A percentile compares a stretch with the other conserved stretches of the same genome.
These are phyloP conservation scores for Ceramica pisi DNA, from an alignment of 2,888 invertebrate species.

Conservation along the genomic window DNA sequence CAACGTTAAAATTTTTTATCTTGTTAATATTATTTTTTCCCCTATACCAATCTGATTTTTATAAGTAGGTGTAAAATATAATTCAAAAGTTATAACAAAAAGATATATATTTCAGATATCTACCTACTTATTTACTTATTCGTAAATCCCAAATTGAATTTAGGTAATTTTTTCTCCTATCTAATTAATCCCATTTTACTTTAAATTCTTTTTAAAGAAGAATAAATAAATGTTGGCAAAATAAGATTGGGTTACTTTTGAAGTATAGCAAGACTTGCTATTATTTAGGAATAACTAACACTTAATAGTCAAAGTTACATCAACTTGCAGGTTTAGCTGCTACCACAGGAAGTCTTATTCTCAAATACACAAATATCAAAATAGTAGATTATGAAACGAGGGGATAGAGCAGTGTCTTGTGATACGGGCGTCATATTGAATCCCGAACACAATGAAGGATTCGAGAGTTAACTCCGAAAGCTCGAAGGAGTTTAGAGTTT, in stretches of 20 bases:
- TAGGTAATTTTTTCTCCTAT: not conserved
- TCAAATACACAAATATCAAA: not conserved
- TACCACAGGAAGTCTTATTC: slow-evolving; percentile 4
- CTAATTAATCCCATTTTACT: not conserved
- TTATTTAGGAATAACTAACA: not conserved
- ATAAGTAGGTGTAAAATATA: not conserved
- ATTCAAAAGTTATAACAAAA: not conserved
- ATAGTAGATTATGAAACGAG: not conserved
- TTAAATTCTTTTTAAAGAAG: slow-evolving; percentile 14
- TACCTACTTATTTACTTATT: slow-evolving; percentile 4
- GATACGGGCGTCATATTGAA: too few species aligned
- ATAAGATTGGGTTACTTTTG: slow-evolving; percentile 14
- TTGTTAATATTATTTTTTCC: not conserved
- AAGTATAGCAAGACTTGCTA: slow-evolving; percentile 9
- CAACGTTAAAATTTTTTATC: not conserved
- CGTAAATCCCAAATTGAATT: slow-evolving; percentile 19
- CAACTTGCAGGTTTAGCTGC: not conserved
- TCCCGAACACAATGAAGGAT: too few species aligned
- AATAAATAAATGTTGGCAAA: not conserved
- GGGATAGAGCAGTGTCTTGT: too few species aligned
- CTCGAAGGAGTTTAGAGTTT: too few species aligned
- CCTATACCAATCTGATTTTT: not conserved
- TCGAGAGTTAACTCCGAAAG: too few species aligned
- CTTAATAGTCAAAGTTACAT: not conserved
- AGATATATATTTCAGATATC: not conserved